Base-by-base conservation (phyloP, 2,797 vertebrate genomes). In the Muscicapa comitata region DNA sequence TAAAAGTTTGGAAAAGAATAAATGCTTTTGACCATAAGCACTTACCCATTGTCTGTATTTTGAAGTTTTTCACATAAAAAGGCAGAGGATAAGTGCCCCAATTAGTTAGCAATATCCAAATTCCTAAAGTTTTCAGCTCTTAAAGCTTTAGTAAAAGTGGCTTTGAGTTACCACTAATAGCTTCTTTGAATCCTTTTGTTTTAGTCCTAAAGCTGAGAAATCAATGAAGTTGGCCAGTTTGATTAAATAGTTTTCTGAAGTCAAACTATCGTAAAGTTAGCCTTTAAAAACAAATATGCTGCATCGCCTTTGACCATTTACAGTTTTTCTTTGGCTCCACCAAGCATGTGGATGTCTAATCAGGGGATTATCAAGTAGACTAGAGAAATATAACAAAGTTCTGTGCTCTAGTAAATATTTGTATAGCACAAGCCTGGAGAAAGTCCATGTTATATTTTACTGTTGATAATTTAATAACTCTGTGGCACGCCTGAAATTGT, bases 361-460 rank as follows among this genome's bases (percentile, higher is more conserved):
- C 96, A 97, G 94, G 96, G 95, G 98, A 98, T 98, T 98, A 98
- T 98, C 96, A 97, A 98, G 95, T 97, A 98, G 97, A 97, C 94
- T 95, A 94, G 96, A 96, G 95, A 98, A 97, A 97, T 96, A 96
- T 90, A 98, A 98, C 97, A 96, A 97, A 97, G 96, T 97, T 97
- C 95, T 95, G 70, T 94, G 93, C 92, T 95, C 76, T 86, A 86
- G 88, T 98, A 98, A 98, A 98, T 98, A 98, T 98, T 98, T 98
- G 96, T 97, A 70, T 97, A 97, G 96, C 78, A 97, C 96, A 97
- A 96, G 88, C 95, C 96, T 96, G 93, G 97, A 96, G 94, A 97
- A 97, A 96, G 78, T 96, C 90, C 96, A 88, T 90, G 95, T 96
- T 95, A 79, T 78, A 96, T 97, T 97, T 97, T 94, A 93, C 93